Base-by-base conservation (phyloP, 2,797 vertebrate species). In the Lutjanus campechanus region DNA sequence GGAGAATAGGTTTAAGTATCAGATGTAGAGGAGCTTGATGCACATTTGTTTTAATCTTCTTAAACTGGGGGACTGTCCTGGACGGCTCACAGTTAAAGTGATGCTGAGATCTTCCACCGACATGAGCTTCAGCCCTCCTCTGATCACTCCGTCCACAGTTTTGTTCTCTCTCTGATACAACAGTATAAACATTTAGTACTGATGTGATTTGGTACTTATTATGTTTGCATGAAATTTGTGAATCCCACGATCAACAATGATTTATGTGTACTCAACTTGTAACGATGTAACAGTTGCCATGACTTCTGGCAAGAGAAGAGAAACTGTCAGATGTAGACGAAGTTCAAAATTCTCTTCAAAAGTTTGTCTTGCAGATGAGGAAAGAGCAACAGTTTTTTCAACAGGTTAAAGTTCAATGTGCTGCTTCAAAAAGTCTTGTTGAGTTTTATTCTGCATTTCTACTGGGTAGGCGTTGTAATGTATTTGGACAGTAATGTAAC, bases 361-460 rank as follows among this genome's bases (percentile, higher is more conserved):
- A 16, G 11, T 41, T 60, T 73, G 22, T 63, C 49, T 11, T 44
- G 11, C 29, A 69, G 40, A 76, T n/a, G 9, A 65, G 29, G 46
- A 56, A 67, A 80, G 43, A 63, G 60, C 63, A 59, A 43, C 41
- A 44, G 13, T 36, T 4, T 36, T 36, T 36, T 36, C 29, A 36
- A 36, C 50, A 22, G 51, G 67, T 74, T 40, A 55, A 69, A 74
- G 41, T 56, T 89, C 13, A 76, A 12, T 67, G 71, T 85, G 73
- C 77, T 72, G 77, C 88, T 91, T 88, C 13, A 69, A 49, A 63
- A 68, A 62, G 40, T 77, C 40, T 19, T 43, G 76, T 67, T 58
- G 5, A 81, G 80, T 85, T 92, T 87, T 77, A 73, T 50, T 83
- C 76, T 72, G 84, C 73, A 47, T 80, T 77, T 78, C 55, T 84